Percentiles rank a stretch among this genome's conserved stretches.
These are phyloP conservation scores for Aphelenchoides fujianensis DNA, from an alignment of 1,140 invertebrate species.

Conservation along the genomic window DNA sequence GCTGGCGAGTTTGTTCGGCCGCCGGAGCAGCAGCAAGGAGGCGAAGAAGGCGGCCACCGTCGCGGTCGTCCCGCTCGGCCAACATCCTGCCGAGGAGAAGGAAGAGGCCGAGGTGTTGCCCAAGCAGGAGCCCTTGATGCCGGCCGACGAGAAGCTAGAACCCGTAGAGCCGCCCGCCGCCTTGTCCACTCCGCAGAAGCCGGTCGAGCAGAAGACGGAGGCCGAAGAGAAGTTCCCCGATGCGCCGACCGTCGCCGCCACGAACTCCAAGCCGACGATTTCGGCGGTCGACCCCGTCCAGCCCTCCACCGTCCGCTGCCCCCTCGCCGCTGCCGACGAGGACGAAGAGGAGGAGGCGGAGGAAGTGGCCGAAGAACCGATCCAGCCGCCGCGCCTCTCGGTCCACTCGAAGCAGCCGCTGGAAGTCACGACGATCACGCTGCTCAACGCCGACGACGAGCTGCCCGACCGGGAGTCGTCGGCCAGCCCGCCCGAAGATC, in stretches of 20 bases:
- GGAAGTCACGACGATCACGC: neutral
- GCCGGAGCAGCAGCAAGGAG: neutral
- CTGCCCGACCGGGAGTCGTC: neutral
- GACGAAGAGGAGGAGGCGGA: neutral
- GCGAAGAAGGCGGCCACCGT: constrained; percentile 4
- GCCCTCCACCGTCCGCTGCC: neutral
- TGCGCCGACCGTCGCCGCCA: neutral
- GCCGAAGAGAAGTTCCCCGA: constrained; percentile 4
- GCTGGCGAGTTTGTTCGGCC: neutral
- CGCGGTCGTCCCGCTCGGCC: neutral
- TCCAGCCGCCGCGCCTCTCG: neutral
- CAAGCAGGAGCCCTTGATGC: constrained; percentile 2
- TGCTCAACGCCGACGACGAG: neutral
- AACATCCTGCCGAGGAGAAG: neutral
- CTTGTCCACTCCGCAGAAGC: neutral
- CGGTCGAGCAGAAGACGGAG: neutral
- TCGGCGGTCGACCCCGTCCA: neutral
- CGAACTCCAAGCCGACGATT: too few relatives aligned
- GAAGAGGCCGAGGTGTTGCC: neutral
- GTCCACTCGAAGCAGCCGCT: neutral
- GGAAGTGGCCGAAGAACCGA: neutral
- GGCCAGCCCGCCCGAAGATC: neutral
- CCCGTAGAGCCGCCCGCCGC: neutral
- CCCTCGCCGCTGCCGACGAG: neutral
- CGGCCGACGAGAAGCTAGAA: neutral